Evolutionary conservation across 1,140 invertebrate genomes (phyloP).

Genomic region (Laupala kohalensis): DNA sequence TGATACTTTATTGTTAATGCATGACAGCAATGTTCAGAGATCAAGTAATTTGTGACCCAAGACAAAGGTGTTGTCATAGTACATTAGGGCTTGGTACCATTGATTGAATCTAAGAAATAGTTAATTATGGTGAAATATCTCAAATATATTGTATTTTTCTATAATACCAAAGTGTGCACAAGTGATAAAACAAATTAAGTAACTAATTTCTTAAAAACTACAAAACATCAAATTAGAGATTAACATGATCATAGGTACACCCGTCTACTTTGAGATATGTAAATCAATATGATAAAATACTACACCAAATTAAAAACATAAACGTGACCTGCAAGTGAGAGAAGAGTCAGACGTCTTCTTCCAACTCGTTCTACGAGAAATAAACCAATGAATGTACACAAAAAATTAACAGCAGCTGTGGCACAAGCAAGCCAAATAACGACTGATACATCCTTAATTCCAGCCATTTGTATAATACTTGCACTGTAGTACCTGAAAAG

Average conservation of each 20-base stretch:
- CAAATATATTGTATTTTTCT: too few species aligned
- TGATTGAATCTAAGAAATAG: too few species aligned
- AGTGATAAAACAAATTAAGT: too few species aligned
- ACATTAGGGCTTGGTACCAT: too few species aligned
- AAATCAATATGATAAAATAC: background rate
- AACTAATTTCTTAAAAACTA: too few species aligned
- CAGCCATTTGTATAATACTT: slow-evolving; percentile 48
- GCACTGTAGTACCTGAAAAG: slow-evolving; percentile 48
- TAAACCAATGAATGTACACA: slow-evolving; percentile 43
- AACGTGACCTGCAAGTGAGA: slow-evolving; percentile 33
- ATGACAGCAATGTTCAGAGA: too few species aligned
- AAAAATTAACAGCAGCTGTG: slow-evolving; percentile 39
- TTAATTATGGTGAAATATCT: too few species aligned
- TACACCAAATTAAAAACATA: too few species aligned
- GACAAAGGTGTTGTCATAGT: too few species aligned
- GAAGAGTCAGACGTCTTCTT: slow-evolving; percentile 37
- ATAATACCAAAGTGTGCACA: too few species aligned
- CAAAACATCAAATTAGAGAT: background rate
- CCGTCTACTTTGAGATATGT: background rate
- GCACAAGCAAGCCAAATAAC: slow-evolving; percentile 49
- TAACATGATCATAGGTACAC: background rate
- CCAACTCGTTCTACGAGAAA: slow-evolving; percentile 44
- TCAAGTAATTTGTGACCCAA: too few species aligned
- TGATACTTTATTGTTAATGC: too few species aligned
- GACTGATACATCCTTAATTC: slow-evolving; percentile 33